Base-by-base conservation (phyloP, 2,797 vertebrate species). In the Arnoldichthys spilopterus region DNA sequence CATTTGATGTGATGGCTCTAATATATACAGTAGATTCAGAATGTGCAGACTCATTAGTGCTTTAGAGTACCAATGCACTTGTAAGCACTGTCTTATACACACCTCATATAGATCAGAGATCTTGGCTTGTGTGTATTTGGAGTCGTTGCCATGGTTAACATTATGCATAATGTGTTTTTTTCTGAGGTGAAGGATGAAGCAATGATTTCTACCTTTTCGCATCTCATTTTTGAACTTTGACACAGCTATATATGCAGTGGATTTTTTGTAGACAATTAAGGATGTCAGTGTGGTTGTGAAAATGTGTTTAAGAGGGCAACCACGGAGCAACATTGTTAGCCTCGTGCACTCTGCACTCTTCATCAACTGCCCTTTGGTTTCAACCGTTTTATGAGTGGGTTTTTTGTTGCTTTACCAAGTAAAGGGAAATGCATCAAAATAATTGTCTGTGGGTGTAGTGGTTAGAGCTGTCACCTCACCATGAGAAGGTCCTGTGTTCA, bases 111-210 rank as follows among this genome's bases (percentile, higher is more conserved):
- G 59, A 62, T 34, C 28, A 32, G 58, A 61, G 28, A 15, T 28
- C 24, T 1, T 59, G 54, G 22, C 3, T 6, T 61, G 28, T 32
- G 28, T 61, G 58, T 61, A 26, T 28, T 28, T 28, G 22, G 26
- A 30, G 26, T 56, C 3, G 54, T 12, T 58, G 90, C 88, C 86
- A 92, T 92, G 90, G 92, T 91, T 91, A 88, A 90, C 82, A 88
- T 88, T 88, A 91, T 90, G 82, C 86, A 84, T 88, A 75, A 85
- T 87, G 84, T 68, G 80, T 86, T 82, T 88, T 88, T 74, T 47
- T 40, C 7, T 86, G 84, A 83, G 89, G 88, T 92, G 90, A 92
- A 92, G 90, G 90, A 91, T 91, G 88, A 89, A 89, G 82, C 78
- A 64, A 85, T 88, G 85, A 83, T 79, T 62, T 83, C 74, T 22